These are phyloP conservation scores for Agrilus cyanescens DNA, from an alignment of 2,888 invertebrate genomes.

Conservation along the genomic window DNA sequence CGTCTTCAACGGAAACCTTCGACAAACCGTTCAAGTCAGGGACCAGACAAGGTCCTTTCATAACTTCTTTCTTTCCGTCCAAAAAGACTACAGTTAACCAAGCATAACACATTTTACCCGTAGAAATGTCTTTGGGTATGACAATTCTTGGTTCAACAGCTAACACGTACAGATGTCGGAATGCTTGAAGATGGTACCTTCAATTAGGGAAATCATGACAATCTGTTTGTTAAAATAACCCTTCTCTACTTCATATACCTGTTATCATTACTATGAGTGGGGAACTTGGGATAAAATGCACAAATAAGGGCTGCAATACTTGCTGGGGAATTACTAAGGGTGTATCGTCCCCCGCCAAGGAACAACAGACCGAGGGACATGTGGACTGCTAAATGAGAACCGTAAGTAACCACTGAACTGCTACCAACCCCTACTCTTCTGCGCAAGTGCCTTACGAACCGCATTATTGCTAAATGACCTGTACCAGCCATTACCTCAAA, in stretches of 20 bases:
- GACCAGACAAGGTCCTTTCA: constrained; percentile 74
- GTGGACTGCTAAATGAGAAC: constrained; percentile 90
- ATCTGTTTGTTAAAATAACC: background rate
- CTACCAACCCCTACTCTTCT: constrained; percentile 63
- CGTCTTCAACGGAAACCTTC: constrained; percentile 68
- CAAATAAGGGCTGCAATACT: constrained; percentile 84
- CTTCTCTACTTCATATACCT: constrained; percentile 42
- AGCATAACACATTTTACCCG: constrained; percentile 70
- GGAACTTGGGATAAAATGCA: constrained; percentile 94
- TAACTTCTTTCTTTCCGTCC: constrained; percentile 28
- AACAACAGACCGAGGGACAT: constrained; percentile 89
- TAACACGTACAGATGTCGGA: constrained; percentile 89
- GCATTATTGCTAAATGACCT: constrained; percentile 72
- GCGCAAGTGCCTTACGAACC: constrained; percentile 75
- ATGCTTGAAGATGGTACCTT: constrained; percentile 93
- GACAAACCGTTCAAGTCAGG: constrained; percentile 66
- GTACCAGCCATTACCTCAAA: constrained; percentile 84
- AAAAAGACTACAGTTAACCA: constrained; percentile 51
- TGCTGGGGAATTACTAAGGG: constrained; percentile 67
- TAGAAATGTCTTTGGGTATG: constrained; percentile 74
- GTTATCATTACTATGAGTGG: constrained; percentile 92
- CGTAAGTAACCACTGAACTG: constrained; percentile 67
- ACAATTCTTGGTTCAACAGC: constrained; percentile 86
- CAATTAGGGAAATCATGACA: constrained; percentile 12
- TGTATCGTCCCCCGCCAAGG: constrained; percentile 85